A percentile compares a stretch with the other conserved stretches of the same genome.
phyloP scores from a whole-genome alignment of 2,113 vertebrate species.

The Ploceus nigricollis region DNA sequence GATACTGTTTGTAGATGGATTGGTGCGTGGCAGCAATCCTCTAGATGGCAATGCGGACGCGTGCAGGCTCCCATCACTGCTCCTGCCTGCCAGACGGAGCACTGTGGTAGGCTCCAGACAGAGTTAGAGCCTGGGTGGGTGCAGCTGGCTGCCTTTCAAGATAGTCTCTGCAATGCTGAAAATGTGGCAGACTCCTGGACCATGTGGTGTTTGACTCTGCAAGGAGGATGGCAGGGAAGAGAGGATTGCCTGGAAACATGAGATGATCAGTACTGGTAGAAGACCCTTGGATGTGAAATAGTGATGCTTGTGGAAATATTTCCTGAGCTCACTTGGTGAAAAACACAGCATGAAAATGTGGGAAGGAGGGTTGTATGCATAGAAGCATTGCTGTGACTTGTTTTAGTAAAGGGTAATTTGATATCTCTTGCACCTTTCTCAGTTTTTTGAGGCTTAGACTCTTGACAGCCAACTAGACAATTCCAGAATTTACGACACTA shows the following conservation, averaged over 20 bases:
- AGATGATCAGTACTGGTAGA: not conserved
- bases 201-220: not conserved
- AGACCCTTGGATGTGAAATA: not conserved
- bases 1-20: not conserved
- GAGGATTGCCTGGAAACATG: not conserved
- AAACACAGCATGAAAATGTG: not conserved
- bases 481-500: not conserved
- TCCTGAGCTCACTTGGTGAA: not conserved
- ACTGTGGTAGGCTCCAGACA: slow-evolving; percentile 10
- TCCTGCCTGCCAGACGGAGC: not conserved
- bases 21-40: not conserved
- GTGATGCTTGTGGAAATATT: not conserved
- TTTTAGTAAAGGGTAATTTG: not conserved
- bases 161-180: not conserved
- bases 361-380: not conserved
- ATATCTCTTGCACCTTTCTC: not conserved
- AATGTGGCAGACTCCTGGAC: not conserved
- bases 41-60: slow-evolving; percentile 37
- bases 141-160: slow-evolving; percentile 1
- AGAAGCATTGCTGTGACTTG: not conserved
- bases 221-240: not conserved
- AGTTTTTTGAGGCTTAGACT: not conserved
- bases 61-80: not conserved
- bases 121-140: not conserved
- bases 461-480: not conserved